phyloP scores from a whole-genome alignment of 2,797 vertebrate genomes.

The Enteromius viviparus region DNA sequence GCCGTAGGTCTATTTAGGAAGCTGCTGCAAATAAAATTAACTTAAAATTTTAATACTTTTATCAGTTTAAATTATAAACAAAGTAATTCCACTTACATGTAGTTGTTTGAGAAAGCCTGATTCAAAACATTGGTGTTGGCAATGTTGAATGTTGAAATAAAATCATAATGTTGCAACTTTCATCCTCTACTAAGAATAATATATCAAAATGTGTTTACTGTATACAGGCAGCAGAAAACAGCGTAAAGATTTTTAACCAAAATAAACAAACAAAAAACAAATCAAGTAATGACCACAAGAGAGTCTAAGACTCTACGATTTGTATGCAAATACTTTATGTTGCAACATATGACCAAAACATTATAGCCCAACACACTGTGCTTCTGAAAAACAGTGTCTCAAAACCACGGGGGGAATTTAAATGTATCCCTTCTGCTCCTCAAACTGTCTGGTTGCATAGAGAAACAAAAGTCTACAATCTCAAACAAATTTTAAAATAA shows the following conservation, averaged over 20 bases:
- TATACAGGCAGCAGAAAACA: neutral
- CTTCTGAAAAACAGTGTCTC: slow-evolving; percentile 26
- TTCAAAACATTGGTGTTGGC: neutral
- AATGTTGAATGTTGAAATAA: neutral
- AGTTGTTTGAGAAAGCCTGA: neutral
- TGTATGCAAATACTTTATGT: slow-evolving; percentile 50
- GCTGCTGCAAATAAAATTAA: neutral
- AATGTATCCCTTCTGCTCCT: slow-evolving; percentile 29
- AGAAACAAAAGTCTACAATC: slow-evolving; percentile 16
- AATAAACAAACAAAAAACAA: too few species aligned
- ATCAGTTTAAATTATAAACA: neutral
- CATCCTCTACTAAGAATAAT: neutral
- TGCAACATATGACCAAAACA: slow-evolving; percentile 36
- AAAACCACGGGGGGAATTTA: neutral
- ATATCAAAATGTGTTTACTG: neutral
- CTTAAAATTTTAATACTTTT: neutral
- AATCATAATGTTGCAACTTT: neutral
- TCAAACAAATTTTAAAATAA: slow-evolving; percentile 57
- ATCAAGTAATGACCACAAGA: slow-evolving; percentile 15
- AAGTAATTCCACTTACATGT: neutral
- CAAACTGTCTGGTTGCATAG: slow-evolving; percentile 9
- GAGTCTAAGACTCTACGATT: neutral
- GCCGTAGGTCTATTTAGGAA: neutral
- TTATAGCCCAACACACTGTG: slow-evolving; percentile 7
- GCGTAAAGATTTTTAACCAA: neutral